A percentile compares a stretch with the other conserved stretches of the same genome.
These are phyloP conservation scores for Picus viridis DNA, from an alignment of 2,797 vertebrate genomes.

Conservation along the genomic window DNA sequence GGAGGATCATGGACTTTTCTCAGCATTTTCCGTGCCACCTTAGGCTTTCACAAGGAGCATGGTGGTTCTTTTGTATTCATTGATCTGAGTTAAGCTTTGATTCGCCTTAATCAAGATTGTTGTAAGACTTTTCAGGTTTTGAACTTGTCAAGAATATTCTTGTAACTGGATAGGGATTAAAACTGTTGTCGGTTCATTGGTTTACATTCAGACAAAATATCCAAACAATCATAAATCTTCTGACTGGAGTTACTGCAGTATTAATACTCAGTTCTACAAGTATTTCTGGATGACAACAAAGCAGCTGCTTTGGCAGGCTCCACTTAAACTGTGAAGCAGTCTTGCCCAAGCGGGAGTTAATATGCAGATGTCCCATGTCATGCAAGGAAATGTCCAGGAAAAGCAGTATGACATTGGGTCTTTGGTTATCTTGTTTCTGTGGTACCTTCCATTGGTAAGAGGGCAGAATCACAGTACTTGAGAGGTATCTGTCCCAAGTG, in stretches of 20 bases:
- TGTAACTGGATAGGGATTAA: background rate
- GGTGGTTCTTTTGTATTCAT: background rate
- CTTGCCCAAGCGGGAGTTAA: background rate
- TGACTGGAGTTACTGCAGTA: background rate
- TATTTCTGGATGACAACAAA: background rate
- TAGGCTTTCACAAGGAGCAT: background rate
- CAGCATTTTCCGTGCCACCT: accelerated
- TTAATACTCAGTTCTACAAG: background rate
- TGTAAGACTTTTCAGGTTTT: background rate
- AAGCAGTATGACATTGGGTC: background rate
- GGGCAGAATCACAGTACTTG: background rate
- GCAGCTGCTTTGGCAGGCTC: background rate
- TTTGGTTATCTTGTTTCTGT: background rate
- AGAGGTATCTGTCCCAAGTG: background rate
- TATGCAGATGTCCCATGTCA: accelerated
- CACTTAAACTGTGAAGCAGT: background rate
- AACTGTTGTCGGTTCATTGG: background rate
- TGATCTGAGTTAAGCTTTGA: background rate
- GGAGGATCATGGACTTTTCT: accelerated
- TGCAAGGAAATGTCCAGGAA: background rate
- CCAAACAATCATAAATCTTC: background rate
- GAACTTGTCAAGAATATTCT: background rate
- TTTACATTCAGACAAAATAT: background rate
- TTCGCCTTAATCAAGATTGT: background rate
- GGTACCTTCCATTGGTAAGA: background rate